A percentile compares a stretch with the other conserved stretches of the same genome.
Conservation (phyloP, 2,113 vertebrate species). For the Pionites leucogaster region DNA sequence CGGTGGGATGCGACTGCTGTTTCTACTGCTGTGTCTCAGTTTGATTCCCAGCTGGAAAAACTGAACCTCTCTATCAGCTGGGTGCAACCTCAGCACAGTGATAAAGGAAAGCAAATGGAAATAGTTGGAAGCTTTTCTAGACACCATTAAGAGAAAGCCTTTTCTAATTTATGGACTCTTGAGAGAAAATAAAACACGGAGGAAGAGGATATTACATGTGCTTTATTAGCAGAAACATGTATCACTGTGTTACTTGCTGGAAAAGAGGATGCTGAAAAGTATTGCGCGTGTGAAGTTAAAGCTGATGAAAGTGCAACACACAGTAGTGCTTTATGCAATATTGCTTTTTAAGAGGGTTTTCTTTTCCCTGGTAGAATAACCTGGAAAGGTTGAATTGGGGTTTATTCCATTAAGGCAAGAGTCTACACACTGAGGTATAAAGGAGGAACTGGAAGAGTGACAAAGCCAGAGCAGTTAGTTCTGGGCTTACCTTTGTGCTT, state of each 20-base stretch:
- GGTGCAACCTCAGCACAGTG: neutral
- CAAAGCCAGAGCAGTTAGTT: neutral
- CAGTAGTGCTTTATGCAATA: neutral
- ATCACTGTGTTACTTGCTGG: neutral
- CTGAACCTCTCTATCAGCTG: neutral
- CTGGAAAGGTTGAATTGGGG: neutral
- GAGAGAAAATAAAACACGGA: neutral
- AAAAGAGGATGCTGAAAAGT: neutral
- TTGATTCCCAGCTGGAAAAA: conserved; percentile 39
- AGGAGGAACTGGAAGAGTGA: neutral
- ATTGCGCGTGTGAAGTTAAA: neutral
- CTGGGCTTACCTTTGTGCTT: neutral
- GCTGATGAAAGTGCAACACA: neutral
- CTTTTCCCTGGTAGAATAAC: neutral
- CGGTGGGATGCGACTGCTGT: neutral
- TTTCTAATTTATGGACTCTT: neutral
- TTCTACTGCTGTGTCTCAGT: conserved; percentile 10
- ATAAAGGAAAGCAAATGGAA: neutral
- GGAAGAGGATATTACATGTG: neutral
- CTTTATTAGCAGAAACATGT: neutral
- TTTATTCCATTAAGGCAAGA: neutral
- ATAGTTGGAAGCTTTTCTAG: conserved; percentile 26
- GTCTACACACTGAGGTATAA: neutral
- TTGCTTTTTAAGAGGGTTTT: neutral
- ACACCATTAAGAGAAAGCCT: neutral